Base-by-base conservation (phyloP, 2,113 vertebrate species). In the Anolis sagrei region DNA sequence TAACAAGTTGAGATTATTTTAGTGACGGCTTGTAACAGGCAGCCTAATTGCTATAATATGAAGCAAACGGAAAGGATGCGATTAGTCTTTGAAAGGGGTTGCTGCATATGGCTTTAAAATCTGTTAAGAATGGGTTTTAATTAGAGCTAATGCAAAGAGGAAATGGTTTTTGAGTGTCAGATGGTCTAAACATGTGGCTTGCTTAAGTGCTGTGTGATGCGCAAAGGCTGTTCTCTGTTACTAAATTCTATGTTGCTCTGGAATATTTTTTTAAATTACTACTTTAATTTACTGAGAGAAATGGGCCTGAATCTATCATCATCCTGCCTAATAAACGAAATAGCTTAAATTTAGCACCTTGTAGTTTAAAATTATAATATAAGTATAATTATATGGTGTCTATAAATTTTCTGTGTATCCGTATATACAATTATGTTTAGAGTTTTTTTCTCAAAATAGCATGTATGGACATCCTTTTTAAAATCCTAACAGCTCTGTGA, bases 131-230 rank as follows among this genome's bases (percentile, higher is more conserved):
- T 32, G n/a, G 39, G 32, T 81, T 81, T 81, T 81, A 68, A 69
- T 81, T 81, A 69, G n/a, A 81, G 18, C 66, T 69, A 69, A 81
- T 81, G 79, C 49, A 16, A 81, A 66, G 18, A 49, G 39, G 62
- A 81, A 81, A 68, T 81, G 78, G 61, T 62, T 69, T 81, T 39
- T 68, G 8, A 68, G 29, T 70, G 64, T 70, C 29, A 68, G 29
- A 49, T 70, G 64, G 44, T 48, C 64, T 23, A n/a, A 49, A 19
- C 29, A 70, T 81, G 79, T 81, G 64, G 29, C 19, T 81, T 21
- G 64, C 1, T 51, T 32, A 81, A 81, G 66, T 51, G 21, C 2
- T 68, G 9, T 68, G 64, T 70, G 44, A 25, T 69, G 29, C n/a
- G 4, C 18, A 29, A 51, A 70, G 79, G 44, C 64, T 51, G 18